Evolutionary conservation across 2,113 vertebrate genomes (phyloP).

Genomic region (Glaucomys volans): DNA sequence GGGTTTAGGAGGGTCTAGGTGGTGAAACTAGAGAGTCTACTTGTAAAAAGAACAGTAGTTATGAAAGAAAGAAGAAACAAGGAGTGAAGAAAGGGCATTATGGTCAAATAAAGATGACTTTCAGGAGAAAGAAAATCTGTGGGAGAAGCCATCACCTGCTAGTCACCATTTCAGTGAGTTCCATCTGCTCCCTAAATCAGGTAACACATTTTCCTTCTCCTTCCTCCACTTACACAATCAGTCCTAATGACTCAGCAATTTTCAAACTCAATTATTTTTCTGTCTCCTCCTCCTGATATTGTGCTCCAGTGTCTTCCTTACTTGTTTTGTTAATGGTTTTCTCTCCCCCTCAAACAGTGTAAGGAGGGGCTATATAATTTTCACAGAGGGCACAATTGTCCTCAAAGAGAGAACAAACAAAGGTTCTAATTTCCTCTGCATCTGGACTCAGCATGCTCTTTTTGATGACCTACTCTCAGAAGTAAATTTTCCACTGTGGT

Average conservation of each 20-base stretch:
- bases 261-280: conserved; percentile 59
- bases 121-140: neutral
- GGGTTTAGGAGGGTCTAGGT: neutral
- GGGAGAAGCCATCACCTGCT: neutral
- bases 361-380: conserved; percentile 69
- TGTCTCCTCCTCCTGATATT: conserved; percentile 43
- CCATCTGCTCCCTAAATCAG: conserved; percentile 12
- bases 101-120: conserved; percentile 28
- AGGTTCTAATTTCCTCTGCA: conserved; percentile 77
- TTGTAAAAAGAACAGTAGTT: conserved; percentile 11
- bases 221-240: conserved; percentile 24
- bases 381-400: conserved; percentile 75
- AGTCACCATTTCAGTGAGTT: conserved; percentile 19
- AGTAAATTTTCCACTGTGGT: conserved; percentile 78
- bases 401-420: conserved; percentile 75
- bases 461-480: conserved; percentile 73
- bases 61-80: conserved; percentile 24
- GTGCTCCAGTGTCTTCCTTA: conserved; percentile 41
- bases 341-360: conserved; percentile 11
- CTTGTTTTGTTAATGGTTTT: conserved; percentile 68
- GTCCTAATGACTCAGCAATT: conserved; percentile 66
- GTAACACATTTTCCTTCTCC: conserved; percentile 30
- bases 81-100: neutral
- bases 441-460: conserved; percentile 68
- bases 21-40: neutral